Evolutionary conservation across 2,113 vertebrate genomes (phyloP).

Genomic region (Theristicus caerulescens): DNA sequence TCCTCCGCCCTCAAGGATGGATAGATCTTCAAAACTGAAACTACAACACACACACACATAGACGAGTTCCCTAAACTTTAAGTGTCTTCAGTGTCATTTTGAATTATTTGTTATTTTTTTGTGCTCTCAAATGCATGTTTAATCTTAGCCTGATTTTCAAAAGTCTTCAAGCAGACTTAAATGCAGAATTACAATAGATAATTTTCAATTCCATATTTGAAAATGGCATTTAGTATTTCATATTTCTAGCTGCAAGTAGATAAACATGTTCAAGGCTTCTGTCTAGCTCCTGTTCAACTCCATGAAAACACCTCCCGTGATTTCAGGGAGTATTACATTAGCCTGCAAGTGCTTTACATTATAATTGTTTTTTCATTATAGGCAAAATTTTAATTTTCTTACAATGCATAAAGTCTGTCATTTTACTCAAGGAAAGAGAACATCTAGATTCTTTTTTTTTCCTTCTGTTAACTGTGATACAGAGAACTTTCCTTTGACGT

Average conservation of each 20-base stretch:
- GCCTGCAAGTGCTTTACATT: background rate
- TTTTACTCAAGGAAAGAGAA: background rate
- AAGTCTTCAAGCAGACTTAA: background rate
- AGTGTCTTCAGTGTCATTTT: background rate
- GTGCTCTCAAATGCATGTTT: background rate
- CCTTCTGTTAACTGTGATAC: background rate
- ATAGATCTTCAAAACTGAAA: background rate
- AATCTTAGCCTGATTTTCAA: background rate
- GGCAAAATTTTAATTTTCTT: background rate
- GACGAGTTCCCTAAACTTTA: background rate
- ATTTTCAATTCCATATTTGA: background rate
- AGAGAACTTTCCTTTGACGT: slow-evolving; percentile 24
- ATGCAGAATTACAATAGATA: background rate
- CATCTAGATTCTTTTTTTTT: background rate
- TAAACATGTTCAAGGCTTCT: background rate
- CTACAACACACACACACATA: accelerated
- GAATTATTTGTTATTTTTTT: background rate
- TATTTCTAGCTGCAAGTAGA: background rate
- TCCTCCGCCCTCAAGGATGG: background rate
- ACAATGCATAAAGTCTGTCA: background rate
- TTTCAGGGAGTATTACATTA: background rate
- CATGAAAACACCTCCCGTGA: background rate
- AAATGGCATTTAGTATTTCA: background rate
- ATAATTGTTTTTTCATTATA: background rate
- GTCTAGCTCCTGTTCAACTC: background rate